These are phyloP conservation scores for Drosophila trapezifrons DNA, from an alignment of 1,140 invertebrate genomes.

Conservation along the genomic window DNA sequence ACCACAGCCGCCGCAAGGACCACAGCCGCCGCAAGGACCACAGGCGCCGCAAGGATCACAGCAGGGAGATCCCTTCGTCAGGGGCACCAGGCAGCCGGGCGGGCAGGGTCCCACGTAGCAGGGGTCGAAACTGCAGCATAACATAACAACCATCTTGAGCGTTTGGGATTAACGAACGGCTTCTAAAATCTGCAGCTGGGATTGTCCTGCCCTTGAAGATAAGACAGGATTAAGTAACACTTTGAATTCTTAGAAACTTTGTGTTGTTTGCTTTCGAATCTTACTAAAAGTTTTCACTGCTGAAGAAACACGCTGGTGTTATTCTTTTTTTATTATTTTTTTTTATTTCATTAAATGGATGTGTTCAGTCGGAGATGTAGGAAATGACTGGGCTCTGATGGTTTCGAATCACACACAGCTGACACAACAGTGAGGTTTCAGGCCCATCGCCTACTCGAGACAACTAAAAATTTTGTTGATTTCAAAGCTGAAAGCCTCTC, in stretches of 20 bases:
- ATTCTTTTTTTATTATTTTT: constrained; percentile 32
- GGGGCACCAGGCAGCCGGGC: constrained; percentile 23
- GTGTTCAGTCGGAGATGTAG: constrained; percentile 16
- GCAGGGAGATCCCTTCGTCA: neutral
- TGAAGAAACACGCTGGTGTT: constrained; percentile 37
- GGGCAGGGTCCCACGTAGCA: constrained; percentile 56
- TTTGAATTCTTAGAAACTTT: no score
- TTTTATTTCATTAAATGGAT: constrained; percentile 9
- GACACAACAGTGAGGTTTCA: neutral
- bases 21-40: no score
- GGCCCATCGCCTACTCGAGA: constrained; percentile 5
- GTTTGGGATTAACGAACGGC: neutral
- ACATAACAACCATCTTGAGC: constrained; percentile 32
- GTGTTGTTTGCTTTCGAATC: no score
- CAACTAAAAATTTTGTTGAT: neutral
- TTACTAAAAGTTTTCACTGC: constrained; percentile 13
- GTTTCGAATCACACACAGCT: neutral
- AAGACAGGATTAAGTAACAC: no score
- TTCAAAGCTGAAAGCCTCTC: neutral
- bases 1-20: constrained; percentile 35
- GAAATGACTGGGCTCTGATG: constrained; percentile 26
- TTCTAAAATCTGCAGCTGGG: neutral
- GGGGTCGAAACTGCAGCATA: constrained; percentile 44
- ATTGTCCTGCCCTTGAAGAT: neutral
- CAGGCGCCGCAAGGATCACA: constrained; percentile 30